phyloP scores from a whole-genome alignment of 2,113 vertebrate species.

The Laticauda laticaudata region DNA sequence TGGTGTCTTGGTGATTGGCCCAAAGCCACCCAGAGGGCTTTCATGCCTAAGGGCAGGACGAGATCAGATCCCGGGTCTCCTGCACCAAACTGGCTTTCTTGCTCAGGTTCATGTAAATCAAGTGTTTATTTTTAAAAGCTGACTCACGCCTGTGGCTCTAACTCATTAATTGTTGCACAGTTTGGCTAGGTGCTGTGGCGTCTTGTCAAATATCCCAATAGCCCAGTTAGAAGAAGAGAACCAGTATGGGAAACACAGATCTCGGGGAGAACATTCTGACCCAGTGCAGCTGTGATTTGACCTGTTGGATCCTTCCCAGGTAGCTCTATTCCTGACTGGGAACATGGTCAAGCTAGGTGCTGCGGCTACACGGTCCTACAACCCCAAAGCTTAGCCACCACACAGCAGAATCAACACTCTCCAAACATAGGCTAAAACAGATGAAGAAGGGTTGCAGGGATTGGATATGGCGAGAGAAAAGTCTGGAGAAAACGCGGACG shows the following conservation, averaged over 20 bases:
- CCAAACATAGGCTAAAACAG: background rate
- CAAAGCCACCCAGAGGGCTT: background rate
- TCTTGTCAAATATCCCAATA: background rate
- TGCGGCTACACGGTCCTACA: background rate
- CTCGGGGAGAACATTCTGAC: background rate
- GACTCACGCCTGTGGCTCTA: background rate
- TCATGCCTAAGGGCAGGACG: background rate
- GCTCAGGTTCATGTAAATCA: background rate
- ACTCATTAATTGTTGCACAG: background rate
- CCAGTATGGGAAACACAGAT: background rate
- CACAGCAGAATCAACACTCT: background rate
- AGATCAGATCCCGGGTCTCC: background rate
- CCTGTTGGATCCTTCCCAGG: too few relatives aligned
- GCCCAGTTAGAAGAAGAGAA: background rate
- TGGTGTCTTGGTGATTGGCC: background rate
- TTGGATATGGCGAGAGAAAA: too few relatives aligned
- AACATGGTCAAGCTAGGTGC: background rate
- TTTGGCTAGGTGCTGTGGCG: background rate
- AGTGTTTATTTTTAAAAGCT: background rate
- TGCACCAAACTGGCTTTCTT: background rate
- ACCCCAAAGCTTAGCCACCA: background rate
- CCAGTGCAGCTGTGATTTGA: background rate
- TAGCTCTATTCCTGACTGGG: too few relatives aligned
- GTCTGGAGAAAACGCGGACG: too few relatives aligned
- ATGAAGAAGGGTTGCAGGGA: too few relatives aligned